A percentile compares a stretch with the other conserved stretches of the same genome.
These are phyloP conservation scores for Tyrannus savana DNA, from an alignment of 2,113 vertebrate genomes.

Conservation along the genomic window DNA sequence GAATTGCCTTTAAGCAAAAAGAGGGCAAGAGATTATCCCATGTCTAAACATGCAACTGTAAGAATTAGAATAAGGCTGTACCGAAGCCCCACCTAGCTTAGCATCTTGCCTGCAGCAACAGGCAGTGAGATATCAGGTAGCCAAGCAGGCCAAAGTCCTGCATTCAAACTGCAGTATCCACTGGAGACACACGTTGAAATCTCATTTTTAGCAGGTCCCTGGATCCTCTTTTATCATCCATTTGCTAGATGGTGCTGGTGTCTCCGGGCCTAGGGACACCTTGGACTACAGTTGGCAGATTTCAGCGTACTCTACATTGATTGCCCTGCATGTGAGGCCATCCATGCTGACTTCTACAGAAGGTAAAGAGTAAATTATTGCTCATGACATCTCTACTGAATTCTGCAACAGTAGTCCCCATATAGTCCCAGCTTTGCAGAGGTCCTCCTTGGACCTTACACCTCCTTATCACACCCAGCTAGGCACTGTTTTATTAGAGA, in stretches of 20 bases:
- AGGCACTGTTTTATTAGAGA: neutral
- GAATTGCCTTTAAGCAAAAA: neutral
- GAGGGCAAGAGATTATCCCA: neutral
- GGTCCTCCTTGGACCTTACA: neutral
- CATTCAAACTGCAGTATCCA: neutral
- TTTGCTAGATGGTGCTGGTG: neutral
- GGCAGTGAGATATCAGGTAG: neutral
- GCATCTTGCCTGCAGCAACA: neutral
- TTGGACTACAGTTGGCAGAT: neutral
- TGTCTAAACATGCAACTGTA: rapidly evolving
- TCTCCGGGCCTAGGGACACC: neutral
- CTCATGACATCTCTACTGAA: neutral
- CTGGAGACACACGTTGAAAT: neutral
- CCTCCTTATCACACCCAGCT: neutral
- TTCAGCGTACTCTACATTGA: neutral
- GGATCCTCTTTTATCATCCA: neutral
- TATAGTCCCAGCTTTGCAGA: neutral
- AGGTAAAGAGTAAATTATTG: neutral
- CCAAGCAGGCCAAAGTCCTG: neutral
- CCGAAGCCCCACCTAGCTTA: neutral
- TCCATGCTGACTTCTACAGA: neutral
- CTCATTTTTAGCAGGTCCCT: neutral
- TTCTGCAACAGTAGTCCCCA: neutral
- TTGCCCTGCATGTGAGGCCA: neutral
- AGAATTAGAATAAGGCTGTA: neutral